phyloP scores from a whole-genome alignment of 2,888 invertebrate species.

The Platynereis dumerilii region DNA sequence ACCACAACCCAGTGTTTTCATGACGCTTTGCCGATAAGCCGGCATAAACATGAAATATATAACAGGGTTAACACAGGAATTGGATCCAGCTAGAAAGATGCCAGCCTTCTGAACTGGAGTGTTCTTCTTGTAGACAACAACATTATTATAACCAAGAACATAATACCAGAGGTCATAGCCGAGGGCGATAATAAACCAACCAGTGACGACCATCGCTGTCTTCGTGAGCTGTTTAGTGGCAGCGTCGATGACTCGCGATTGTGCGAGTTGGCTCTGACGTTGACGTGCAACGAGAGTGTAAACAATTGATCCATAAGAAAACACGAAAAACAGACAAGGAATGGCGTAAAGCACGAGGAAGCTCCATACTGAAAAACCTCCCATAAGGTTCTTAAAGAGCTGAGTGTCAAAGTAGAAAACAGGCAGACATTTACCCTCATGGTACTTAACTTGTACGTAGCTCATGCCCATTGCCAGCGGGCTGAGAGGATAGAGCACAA shows the following conservation, averaged over 20 bases:
- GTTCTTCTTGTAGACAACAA: constrained; percentile 5
- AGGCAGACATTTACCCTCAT: constrained; percentile 3
- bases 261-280: not conserved
- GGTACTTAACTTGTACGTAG: not conserved
- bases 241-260: constrained; percentile 2
- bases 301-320: constrained; percentile 6
- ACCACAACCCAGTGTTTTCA: constrained; percentile 7
- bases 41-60: constrained; percentile 12
- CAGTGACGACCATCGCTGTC: constrained; percentile 5
- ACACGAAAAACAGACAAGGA: constrained; percentile 7
- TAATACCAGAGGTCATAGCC: constrained; percentile 20
- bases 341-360: constrained; percentile 5
- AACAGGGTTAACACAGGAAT: constrained; percentile 7
- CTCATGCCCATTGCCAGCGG: not conserved
- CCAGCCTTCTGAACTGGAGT: constrained; percentile 14
- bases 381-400: not conserved
- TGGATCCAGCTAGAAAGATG: constrained; percentile 2
- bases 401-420: constrained; percentile 2
- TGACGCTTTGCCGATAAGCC: not conserved
- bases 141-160: not conserved
- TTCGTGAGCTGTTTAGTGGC: constrained; percentile 14
- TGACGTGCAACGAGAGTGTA: not conserved
- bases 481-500: not conserved
- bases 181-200: constrained; percentile 6
- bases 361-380: not conserved